A percentile compares a stretch with the other conserved stretches of the same genome.
Conservation (phyloP, 1,140 invertebrate species). For the Asobara japonica region DNA sequence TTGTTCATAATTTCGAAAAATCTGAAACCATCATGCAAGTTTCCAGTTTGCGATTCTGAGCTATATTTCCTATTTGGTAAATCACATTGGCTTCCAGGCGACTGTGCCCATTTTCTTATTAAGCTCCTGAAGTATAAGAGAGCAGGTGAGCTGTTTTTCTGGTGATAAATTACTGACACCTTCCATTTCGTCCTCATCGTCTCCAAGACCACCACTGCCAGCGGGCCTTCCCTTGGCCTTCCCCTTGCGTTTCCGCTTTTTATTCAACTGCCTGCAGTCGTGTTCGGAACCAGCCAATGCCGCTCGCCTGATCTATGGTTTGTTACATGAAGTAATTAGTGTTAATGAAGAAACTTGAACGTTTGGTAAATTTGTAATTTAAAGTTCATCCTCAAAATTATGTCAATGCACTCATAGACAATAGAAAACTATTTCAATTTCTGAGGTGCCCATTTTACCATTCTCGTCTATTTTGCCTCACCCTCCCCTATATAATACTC, state of each 20-base stretch:
- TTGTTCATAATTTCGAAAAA: neutral
- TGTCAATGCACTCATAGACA: no score
- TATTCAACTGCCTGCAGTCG: slow-evolving; percentile 63
- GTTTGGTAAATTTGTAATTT: no score
- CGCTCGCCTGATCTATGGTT: slow-evolving; percentile 62
- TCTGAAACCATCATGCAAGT: no score
- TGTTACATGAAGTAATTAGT: neutral
- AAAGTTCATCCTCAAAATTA: no score
- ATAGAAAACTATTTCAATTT: no score
- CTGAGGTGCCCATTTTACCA: no score
- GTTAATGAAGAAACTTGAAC: neutral
- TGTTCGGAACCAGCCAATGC: slow-evolving; percentile 65
- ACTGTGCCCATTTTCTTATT: slow-evolving; percentile 77
- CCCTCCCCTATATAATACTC: no score
- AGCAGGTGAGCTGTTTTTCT: slow-evolving; percentile 69
- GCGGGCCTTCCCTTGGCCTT: slow-evolving; percentile 64
- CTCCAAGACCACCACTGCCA: slow-evolving; percentile 59
- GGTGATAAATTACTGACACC: slow-evolving; percentile 64
- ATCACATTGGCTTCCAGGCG: slow-evolving; percentile 72
- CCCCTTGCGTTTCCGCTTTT: slow-evolving; percentile 66
- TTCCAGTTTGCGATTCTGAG: no score
- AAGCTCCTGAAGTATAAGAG: slow-evolving; percentile 76
- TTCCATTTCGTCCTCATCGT: slow-evolving; percentile 71
- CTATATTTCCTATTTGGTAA: neutral
- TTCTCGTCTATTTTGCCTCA: no score